Evolutionary conservation across 2,113 vertebrate species (phyloP).

Genomic region (Silurus meridionalis): DNA sequence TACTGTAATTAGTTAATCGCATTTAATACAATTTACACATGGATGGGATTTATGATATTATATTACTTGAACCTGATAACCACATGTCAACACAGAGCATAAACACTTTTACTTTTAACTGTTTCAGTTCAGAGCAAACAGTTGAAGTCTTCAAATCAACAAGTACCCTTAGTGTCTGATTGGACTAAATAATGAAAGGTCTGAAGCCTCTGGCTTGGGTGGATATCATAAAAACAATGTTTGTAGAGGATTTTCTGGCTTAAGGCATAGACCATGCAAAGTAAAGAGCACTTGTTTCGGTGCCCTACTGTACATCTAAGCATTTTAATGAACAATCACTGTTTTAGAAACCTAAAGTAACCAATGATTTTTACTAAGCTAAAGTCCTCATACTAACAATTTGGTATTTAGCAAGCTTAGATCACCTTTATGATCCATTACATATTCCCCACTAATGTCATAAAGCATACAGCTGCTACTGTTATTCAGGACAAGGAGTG

Average conservation of each 20-base stretch:
- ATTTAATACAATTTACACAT: constrained; percentile 9
- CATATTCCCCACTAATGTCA: background rate
- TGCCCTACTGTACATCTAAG: constrained; percentile 62
- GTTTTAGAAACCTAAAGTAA: constrained; percentile 67
- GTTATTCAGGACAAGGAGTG: background rate
- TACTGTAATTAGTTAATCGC: background rate
- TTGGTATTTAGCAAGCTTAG: background rate
- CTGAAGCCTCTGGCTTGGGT: constrained; percentile 70
- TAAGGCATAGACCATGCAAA: constrained; percentile 61
- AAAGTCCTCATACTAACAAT: constrained; percentile 45
- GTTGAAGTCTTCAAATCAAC: constrained; percentile 53
- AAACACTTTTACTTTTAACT: constrained; percentile 20
- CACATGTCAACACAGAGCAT: constrained; percentile 24
- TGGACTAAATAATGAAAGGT: constrained; percentile 66
- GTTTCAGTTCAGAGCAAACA: constrained; percentile 50
- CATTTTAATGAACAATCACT: constrained; percentile 63
- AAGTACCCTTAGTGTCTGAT: constrained; percentile 59
- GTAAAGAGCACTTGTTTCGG: constrained; percentile 62
- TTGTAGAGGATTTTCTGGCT: constrained; percentile 73
- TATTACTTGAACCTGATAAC: background rate
- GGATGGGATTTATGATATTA: background rate
- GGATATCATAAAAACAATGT: constrained; percentile 74
- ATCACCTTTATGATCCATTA: background rate
- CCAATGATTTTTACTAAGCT: constrained; percentile 58
- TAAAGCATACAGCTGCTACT: background rate